Conservation (phyloP, 2,888 invertebrate species). For the Argynnis bischoffii region DNA sequence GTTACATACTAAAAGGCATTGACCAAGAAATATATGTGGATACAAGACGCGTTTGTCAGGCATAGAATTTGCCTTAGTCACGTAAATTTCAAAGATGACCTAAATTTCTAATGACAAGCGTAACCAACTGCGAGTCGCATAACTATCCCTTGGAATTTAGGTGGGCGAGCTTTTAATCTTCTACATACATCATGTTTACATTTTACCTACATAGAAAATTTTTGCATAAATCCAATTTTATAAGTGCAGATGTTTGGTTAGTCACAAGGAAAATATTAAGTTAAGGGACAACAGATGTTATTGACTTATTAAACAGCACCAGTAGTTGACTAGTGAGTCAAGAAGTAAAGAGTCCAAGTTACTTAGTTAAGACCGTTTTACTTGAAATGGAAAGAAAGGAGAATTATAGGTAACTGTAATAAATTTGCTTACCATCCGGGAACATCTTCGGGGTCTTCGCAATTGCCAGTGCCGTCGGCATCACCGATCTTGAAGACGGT, state of each 20-base stretch:
- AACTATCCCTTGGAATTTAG: constrained; percentile 37
- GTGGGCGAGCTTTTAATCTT: constrained; percentile 49
- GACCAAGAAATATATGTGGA: constrained; percentile 50
- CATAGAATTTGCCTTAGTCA: constrained; percentile 58
- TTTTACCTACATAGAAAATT: background rate
- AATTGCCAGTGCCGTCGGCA: constrained; percentile 94
- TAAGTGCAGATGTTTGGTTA: constrained; percentile 71
- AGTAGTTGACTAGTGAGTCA: constrained; percentile 63
- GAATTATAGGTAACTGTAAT: constrained; percentile 22
- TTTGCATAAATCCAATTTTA: constrained; percentile 9
- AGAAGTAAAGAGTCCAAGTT: constrained; percentile 65
- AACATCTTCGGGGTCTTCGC: constrained; percentile 97
- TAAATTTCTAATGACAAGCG: constrained; percentile 45
- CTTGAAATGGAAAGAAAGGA: constrained; percentile 58
- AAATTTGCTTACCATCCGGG: constrained; percentile 87
- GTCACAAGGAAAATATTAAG: constrained; percentile 76
- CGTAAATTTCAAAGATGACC: constrained; percentile 61
- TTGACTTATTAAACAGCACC: constrained; percentile 58
- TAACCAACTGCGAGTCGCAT: constrained; percentile 45
- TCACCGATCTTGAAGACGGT: constrained; percentile 97
- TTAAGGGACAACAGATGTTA: constrained; percentile 63
- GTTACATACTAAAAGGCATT: constrained; percentile 53
- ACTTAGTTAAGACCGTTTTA: constrained; percentile 57
- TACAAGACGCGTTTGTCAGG: constrained; percentile 31
- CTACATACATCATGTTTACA: background rate